phyloP scores from a whole-genome alignment of 2,888 invertebrate species.

The Suillia variegata region DNA sequence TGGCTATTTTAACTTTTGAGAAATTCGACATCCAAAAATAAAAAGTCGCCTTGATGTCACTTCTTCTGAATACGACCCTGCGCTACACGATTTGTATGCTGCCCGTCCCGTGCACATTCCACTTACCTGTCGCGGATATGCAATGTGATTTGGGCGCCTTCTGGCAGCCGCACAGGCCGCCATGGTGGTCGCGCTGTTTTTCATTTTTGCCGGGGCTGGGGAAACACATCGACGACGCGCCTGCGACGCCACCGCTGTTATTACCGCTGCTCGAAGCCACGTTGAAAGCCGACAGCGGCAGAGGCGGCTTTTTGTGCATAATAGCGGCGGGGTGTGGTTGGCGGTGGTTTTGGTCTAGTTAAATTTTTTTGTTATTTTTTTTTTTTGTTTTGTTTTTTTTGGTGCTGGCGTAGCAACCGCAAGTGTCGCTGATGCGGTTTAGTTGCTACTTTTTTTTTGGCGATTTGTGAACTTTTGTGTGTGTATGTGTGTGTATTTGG shows the following conservation, averaged over 20 bases:
- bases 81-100: too few species aligned
- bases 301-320: constrained; percentile 58
- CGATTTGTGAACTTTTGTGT: not conserved
- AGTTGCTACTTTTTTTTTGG: not conserved
- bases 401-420: not conserved
- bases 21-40: too few species aligned
- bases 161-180: constrained; percentile 57
- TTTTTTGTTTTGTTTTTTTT: not conserved
- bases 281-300: constrained; percentile 54
- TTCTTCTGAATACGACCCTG: too few species aligned
- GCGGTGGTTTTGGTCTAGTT: too few species aligned
- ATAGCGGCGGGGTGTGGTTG: constrained; percentile 2
- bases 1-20: too few species aligned
- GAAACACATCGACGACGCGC: constrained; percentile 35
- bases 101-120: too few species aligned
- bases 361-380: too few species aligned
- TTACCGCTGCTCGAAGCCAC: constrained; percentile 18
- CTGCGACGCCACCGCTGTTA: constrained; percentile 30
- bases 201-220: constrained; percentile 45
- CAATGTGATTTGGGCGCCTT: constrained; percentile 61
- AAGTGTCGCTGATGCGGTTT: not conserved
- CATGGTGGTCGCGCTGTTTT: constrained; percentile 47
- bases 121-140: constrained; percentile 61
- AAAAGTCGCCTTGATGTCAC: too few species aligned
- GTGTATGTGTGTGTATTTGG: not conserved